Base-by-base conservation (phyloP, 2,113 vertebrate genomes). In the Rhinoderma darwinii region DNA sequence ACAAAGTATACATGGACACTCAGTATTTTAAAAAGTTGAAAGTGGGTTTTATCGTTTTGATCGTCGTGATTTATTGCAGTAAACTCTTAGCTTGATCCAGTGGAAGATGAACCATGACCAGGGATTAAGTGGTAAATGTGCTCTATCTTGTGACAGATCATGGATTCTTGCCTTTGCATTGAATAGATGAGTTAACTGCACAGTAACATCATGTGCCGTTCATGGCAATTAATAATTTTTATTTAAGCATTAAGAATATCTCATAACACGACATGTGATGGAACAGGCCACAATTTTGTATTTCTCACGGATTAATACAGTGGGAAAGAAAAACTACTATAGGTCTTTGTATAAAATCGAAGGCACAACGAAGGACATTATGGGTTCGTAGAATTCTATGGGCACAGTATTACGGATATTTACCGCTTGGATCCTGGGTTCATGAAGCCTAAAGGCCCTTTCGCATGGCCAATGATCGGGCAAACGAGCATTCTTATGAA, bases 51-150 rank as follows among this genome's bases (percentile, higher is more conserved):
- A 70, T 70, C 66, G 3, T 20, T 20, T 72, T 70, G 32, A 37
- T 20, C 20, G 10, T 41, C 68, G 35, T 39, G 68, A 41, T 41
- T 72, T 72, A 70, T 35, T 22, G 66, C 68, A 72, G 20, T 4
- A 20, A 39, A 39, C 68, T 68, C 32, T 25, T 72, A 72, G 68
- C 37, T 9, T 70, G 32, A 70, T 70, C 32, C 32, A 22, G 35
- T 70, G 66, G 22, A 70, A 70, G 17, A 70, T 70, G 66, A 37
- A 37, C 68, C 68, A 25, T 72, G 68, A 39, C 68, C 68, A 47
- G 25, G 41, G 41, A 43, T 75, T 75, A 27, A 47, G n/a, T 44
- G 72, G 41, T n/a, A 27, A 27, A 27, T 44, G 32, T 44, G 39
- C 2, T 22, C 25, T 47, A 17, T 75, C 73, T 17, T 75, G 41